phyloP scores from a whole-genome alignment of 2,888 invertebrate genomes.

The Leptopterna dolabrata region DNA sequence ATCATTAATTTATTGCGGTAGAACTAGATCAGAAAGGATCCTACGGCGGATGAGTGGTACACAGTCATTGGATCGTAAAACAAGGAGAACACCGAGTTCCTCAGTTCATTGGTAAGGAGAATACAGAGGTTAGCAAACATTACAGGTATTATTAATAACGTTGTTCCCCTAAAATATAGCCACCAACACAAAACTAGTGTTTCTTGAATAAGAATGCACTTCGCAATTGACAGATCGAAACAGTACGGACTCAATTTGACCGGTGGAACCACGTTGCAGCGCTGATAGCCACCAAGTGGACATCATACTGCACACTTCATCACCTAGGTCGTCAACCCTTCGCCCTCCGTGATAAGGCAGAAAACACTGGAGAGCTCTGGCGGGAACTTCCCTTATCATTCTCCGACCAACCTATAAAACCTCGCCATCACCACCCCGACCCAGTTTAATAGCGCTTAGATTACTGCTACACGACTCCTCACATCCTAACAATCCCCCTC shows the following conservation, averaged over 20 bases:
- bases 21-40: no score
- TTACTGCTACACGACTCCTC: slow-evolving; percentile 16
- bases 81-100: no score
- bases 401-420: slow-evolving; percentile 21
- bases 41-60: no score
- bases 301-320: background rate
- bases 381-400: slow-evolving; percentile 23
- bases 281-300: background rate
- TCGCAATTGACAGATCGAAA: no score
- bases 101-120: no score
- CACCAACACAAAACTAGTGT: no score
- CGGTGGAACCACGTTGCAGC: background rate
- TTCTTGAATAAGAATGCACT: no score
- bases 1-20: no score
- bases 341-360: background rate
- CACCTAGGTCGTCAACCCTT: background rate
- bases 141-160: no score
- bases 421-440: slow-evolving; percentile 16
- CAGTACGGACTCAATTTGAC: background rate
- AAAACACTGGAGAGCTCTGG: background rate
- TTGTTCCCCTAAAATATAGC: no score
- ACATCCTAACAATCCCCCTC: background rate
- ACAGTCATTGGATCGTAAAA: no score
- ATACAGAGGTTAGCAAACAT: no score
- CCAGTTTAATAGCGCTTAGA: slow-evolving; percentile 27